A percentile compares a stretch with the other conserved stretches of the same genome.
Evolutionary conservation across 2,797 vertebrate genomes (phyloP).

Genomic region (Vultur gryphus): DNA sequence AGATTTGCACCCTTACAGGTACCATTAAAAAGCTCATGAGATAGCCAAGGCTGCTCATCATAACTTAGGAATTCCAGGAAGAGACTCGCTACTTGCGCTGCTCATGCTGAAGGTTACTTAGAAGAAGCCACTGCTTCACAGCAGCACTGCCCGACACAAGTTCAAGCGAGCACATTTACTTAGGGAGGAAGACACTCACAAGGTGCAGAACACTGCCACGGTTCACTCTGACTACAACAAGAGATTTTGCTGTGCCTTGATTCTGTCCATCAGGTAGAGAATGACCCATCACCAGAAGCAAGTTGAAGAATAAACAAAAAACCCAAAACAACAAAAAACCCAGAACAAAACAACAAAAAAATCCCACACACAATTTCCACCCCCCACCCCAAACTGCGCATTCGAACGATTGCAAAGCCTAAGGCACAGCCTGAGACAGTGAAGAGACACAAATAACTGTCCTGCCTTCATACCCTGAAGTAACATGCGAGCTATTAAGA

Average conservation of each 20-base stretch:
- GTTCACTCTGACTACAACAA: neutral
- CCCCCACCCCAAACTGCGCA: neutral
- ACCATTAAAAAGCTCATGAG: neutral
- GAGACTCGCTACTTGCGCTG: fast-evolving
- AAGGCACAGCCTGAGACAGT: neutral
- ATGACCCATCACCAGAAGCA: neutral
- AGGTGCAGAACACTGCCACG: neutral
- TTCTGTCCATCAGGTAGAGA: neutral
- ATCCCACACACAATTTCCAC: neutral
- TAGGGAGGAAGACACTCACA: too few relatives aligned
- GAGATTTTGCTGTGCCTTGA: neutral
- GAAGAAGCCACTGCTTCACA: neutral
- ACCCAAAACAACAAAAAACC: neutral
- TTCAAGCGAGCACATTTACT: neutral
- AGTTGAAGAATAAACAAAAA: neutral
- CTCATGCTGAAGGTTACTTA: fast-evolving
- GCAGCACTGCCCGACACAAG: fast-evolving
- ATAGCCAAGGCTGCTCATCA: fast-evolving
- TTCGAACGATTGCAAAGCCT: neutral
- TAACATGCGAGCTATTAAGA: neutral
- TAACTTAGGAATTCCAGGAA: neutral
- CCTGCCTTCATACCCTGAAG: neutral
- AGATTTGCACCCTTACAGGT: neutral
- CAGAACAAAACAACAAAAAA: neutral
- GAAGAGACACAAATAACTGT: neutral